Evolutionary conservation across 2,888 invertebrate species (phyloP).

Genomic region (Lysandra bellargus): DNA sequence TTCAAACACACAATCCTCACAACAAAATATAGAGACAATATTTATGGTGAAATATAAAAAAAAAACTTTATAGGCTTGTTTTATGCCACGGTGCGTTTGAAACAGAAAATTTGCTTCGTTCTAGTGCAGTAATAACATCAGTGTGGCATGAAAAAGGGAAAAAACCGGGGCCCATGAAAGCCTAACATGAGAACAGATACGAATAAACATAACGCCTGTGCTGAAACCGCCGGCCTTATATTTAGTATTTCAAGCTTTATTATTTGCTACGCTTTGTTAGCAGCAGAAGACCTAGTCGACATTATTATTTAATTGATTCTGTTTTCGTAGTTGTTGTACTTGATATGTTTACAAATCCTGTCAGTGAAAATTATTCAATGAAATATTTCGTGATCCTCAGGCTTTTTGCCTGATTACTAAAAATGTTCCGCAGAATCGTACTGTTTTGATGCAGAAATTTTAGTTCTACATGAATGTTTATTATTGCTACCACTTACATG

Average conservation of each 20-base stretch:
- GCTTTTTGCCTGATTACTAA: background rate
- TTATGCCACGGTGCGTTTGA: conserved; percentile 32
- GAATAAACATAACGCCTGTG: conserved; percentile 26
- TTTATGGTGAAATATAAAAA: conserved; percentile 25
- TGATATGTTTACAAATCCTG: background rate
- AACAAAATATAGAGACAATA: conserved; percentile 27
- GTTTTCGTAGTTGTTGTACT: background rate
- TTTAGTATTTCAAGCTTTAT: background rate
- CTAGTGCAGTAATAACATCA: conserved; percentile 37
- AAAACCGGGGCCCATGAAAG: conserved; percentile 13
- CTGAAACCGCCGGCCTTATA: background rate
- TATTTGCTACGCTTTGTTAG: background rate
- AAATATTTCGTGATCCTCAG: background rate
- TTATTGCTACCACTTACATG: too few relatives aligned
- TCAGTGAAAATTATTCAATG: background rate
- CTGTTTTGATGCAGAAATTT: background rate
- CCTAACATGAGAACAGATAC: conserved; percentile 24
- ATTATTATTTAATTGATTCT: background rate
- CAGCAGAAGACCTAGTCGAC: background rate
- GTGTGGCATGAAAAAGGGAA: conserved; percentile 28
- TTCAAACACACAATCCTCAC: conserved; percentile 16
- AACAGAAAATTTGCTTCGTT: conserved; percentile 37
- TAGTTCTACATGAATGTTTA: background rate
- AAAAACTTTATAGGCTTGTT: conserved; percentile 31
- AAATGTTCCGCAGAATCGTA: background rate